These are phyloP conservation scores for Lucilia cuprina DNA, from an alignment of 1,140 invertebrate species.

Conservation along the genomic window DNA sequence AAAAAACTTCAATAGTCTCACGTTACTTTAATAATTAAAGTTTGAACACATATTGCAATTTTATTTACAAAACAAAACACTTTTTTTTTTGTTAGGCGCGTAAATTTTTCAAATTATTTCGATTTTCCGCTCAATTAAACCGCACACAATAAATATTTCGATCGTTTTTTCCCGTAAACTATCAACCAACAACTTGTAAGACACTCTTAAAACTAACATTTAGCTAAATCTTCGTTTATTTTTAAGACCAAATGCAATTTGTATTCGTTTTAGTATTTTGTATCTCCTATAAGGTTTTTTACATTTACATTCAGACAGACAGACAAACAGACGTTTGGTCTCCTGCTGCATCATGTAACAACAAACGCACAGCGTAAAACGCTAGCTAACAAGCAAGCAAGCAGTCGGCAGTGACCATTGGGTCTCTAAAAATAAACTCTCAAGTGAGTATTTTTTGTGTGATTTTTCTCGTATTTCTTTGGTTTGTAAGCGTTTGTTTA, in stretches of 20 bases:
- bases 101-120: neutral
- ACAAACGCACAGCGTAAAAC: neutral
- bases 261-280: neutral
- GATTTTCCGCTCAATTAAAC: neutral
- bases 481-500: neutral
- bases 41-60: neutral
- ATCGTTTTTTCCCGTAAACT: neutral
- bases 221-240: neutral
- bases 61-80: neutral
- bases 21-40: neutral
- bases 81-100: neutral
- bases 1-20: slow-evolving; percentile 6
- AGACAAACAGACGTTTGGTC: neutral
- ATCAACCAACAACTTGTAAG: neutral
- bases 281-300: neutral
- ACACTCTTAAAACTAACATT: slow-evolving; percentile 1
- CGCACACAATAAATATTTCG: neutral
- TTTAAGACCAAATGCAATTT: neutral
- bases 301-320: neutral
- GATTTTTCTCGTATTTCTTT: neutral
- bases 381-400: neutral
- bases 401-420: neutral
- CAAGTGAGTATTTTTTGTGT: neutral
- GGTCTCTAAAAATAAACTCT: slow-evolving; percentile 10
- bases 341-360: slow-evolving; percentile 1